phyloP scores from a whole-genome alignment of 2,888 invertebrate species.

The Cynaeus angustus region DNA sequence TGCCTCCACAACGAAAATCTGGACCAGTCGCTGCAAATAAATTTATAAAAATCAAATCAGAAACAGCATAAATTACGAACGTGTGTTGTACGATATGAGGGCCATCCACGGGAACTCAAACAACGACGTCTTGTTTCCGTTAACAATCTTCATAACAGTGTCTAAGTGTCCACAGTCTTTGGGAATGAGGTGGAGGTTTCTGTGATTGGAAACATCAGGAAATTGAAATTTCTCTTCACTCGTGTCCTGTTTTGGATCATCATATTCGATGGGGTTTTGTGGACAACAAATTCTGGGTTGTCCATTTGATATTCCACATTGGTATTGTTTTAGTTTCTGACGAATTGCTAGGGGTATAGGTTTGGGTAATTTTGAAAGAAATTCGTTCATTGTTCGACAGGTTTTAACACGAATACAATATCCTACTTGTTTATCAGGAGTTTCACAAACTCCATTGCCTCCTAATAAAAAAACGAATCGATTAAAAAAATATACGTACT shows the following conservation, averaged over 20 bases:
- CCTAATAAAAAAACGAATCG: not conserved
- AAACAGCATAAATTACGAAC: conserved; percentile 38
- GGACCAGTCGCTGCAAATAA: conserved; percentile 44
- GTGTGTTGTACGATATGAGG: conserved; percentile 75
- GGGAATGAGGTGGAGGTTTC: conserved; percentile 67
- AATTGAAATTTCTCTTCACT: conserved; percentile 46
- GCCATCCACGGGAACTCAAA: conserved; percentile 87
- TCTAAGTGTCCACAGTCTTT: conserved; percentile 75
- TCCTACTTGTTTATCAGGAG: conserved; percentile 19
- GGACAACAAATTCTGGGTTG: conserved; percentile 62
- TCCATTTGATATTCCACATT: conserved; percentile 69
- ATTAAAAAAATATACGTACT: not conserved
- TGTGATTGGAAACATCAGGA: conserved; percentile 69
- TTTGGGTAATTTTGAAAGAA: conserved; percentile 41
- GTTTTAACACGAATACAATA: not conserved
- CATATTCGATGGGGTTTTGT: conserved; percentile 26
- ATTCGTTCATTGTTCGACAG: conserved; percentile 5
- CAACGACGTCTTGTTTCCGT: conserved; percentile 77
- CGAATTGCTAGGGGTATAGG: conserved; percentile 50
- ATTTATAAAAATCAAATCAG: not conserved
- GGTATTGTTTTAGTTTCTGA: conserved; percentile 50
- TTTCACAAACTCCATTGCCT: conserved; percentile 4
- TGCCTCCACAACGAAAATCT: conserved; percentile 71
- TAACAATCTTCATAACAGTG: conserved; percentile 73
- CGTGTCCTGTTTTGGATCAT: not conserved